A percentile compares a stretch with the other conserved stretches of the same genome.
phyloP scores from a whole-genome alignment of 1,140 invertebrate species.

The Lucilia sericata region DNA sequence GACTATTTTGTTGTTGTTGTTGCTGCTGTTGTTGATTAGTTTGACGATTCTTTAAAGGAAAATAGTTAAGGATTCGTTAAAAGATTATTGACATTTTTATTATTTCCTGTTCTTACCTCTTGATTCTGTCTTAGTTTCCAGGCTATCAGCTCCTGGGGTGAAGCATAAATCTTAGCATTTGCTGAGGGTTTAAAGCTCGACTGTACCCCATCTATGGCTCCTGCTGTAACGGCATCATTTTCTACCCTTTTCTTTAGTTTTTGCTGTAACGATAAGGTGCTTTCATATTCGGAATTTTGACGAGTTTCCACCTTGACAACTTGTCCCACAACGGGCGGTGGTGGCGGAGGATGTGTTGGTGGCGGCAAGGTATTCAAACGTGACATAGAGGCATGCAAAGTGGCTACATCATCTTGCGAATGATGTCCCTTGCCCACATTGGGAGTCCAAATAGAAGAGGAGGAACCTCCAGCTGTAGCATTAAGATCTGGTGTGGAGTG shows the following conservation, averaged over 20 bases:
- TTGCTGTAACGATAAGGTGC: constrained; percentile 64
- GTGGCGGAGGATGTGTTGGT: constrained; percentile 78
- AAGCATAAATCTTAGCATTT: constrained; percentile 88
- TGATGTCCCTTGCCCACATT: constrained; percentile 72
- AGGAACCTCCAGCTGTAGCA: constrained; percentile 57
- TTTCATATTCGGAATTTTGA: constrained; percentile 65
- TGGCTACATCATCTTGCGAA: constrained; percentile 82
- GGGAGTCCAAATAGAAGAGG: constrained; percentile 65
- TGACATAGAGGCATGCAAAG: constrained; percentile 66
- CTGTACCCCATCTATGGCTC: constrained; percentile 71
- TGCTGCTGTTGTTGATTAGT: constrained; percentile 69
- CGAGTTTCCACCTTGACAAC: constrained; percentile 80
- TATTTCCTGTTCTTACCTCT: constrained; percentile 48
- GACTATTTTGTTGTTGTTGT: constrained; percentile 54
- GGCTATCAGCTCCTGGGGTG: constrained; percentile 86
- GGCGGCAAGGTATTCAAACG: constrained; percentile 72
- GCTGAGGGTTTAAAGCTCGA: constrained; percentile 88
- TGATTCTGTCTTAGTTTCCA: constrained; percentile 67
- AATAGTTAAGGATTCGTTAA: background rate
- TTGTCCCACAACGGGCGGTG: constrained; percentile 78
- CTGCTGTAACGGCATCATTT: constrained; percentile 62
- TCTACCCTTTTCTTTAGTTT: constrained; percentile 62
- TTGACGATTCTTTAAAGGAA: constrained; percentile 45
- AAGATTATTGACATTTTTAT: background rate
- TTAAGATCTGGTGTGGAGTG: constrained; percentile 87